Evolutionary conservation across 2,797 vertebrate species (phyloP), one percentile per base, ranked within the genome.

Genomic region (Mormyrops attenuatus): DNA sequence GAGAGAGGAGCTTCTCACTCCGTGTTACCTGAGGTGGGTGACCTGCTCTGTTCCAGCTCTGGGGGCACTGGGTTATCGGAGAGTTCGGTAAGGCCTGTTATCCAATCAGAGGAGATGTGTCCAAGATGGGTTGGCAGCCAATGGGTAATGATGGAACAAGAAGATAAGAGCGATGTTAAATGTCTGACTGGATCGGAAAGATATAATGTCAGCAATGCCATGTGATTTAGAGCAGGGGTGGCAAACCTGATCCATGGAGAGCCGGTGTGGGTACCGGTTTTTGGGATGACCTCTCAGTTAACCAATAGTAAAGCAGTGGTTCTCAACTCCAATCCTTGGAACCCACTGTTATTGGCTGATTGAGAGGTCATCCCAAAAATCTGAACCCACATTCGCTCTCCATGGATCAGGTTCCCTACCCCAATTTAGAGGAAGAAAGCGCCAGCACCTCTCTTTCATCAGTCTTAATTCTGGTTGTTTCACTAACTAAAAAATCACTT

Each of bases 41-140:
- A 99, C 94, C 97, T 99, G 97, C 97, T 99, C 91, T 97, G 97
- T 91, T 99, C 98, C 93, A 98, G 96, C 93, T 99, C 98, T 91
- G 98, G 98, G 96, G 97, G 96, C 94, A 99, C 98, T 92, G 98
- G 98, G 96, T 97, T 98, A 94, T 99, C 98, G 91, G 97, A 97
- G 91, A 99, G 96, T 94, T 99, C 98, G 90, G 97, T 98, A 95
- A 99, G 97, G 95, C 98, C 98, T 99, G 95, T 90, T 26, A 20
- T 92, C 90, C 91, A 91, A 89, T 90, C 88, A 90, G 86, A 89
- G 5, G 44, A 38, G 88, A 22, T 17, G 20, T 84, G 52, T 88
- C 69, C 86, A 60, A n/a, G 50, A 20, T 82, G 26, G 80, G 44
- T n/a, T 13, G 49, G 11, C 49, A 87, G 1, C 38, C 50, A 87